Evolutionary conservation across 2,113 vertebrate genomes (phyloP).

Genomic region (mouse (Mus musculus)): GRCm39 chr4:68845001-68845500

Average conservation of each 20-base stretch:
- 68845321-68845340: background rate
- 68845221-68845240: background rate
- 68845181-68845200: background rate
- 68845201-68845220: background rate
- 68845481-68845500: background rate
- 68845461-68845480: background rate
- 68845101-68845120: background rate
- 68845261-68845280: background rate
- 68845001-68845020: no score
- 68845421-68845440: background rate
- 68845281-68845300: background rate
- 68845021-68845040: background rate
- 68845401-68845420: background rate
- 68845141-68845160: background rate
- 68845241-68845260: background rate
- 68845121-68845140: background rate
- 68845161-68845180: background rate
- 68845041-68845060: background rate
- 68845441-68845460: background rate
- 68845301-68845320: background rate
- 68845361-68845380: no score
- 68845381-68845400: background rate
- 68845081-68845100: background rate
- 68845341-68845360: background rate
- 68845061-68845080: background rate